Evolutionary conservation across 30 jellyfish, hydroid and myxozoan genomes (phyloP), one percentile per base, ranked within the genome.

Genomic region (Turritopsis rubra): DNA sequence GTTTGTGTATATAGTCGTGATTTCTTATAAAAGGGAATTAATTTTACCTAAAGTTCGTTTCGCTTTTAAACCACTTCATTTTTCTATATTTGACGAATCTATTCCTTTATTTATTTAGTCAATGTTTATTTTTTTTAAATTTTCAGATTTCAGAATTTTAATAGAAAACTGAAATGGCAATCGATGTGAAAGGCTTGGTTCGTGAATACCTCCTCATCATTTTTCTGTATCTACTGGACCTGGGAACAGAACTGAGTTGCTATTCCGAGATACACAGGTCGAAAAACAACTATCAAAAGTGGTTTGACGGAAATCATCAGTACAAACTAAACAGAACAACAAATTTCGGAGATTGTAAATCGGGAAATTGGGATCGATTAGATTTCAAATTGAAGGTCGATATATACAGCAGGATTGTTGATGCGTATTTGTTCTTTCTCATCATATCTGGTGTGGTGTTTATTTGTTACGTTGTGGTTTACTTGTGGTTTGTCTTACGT

Each of bases 161-260:
- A 68, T 7, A 7, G 21, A 68, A 22, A 7, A 0, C 0, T 23
- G 31, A 29, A 52, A 74, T 74, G 82, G 41, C 82, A 52, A 74
- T 74, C 73, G 82, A 74, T 30, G 82, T 74, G 20, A 82, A 83
- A 27, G 97, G 94, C 53, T 85, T 91, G 72, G 88, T 88, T 0
- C 65, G 68, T 21, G 97, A 91, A 87, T 86, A 85, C 76, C 82
- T 81, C 16, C 80, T 91, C 66, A 88, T 91, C 22, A 82, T 91
- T 17, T 75, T 91, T 75, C 89, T 91, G 25, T 87, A 91, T 82
- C 53, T 71, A 54, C 75, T 91, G 60, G 97, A 91, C 75, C 72
- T 91, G 18, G 97, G 97, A 16, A 91, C 97, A 73, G 96, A 91
- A 22, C 18, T 91, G 54, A 95, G 94, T 0, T 94, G 86, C 22